Evolutionary conservation across 2,113 vertebrate species (phyloP), one percentile per base, ranked within the genome.

Genomic region (Phaethon lepturus): DNA sequence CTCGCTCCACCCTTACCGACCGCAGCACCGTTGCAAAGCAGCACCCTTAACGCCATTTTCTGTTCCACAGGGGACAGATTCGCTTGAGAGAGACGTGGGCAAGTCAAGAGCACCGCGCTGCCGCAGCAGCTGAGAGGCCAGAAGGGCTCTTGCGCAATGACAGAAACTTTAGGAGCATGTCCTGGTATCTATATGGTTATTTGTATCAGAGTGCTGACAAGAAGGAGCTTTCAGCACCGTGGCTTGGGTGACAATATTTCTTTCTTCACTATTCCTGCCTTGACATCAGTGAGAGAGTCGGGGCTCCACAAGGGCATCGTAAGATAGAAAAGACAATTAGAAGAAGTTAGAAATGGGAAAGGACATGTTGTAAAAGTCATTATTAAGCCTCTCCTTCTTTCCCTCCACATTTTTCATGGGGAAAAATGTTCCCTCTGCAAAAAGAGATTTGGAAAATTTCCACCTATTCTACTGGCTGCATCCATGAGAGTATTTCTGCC

Each of bases 401-500:
- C 55, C 55, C 63, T 95, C 68, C 55, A 71, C 83, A 74, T 96
- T 95, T 92, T 97, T 92, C 91, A 77, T 23, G 28, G 79, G 75
- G 68, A 95, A 90, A 91, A 95, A 94, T 77, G 45, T 92, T 97
- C 86, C 68, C 83, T 92, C 79, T 69, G 76, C 91, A 93, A 83
- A 74, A 95, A 84, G 77, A 93, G 84, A 89, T 96, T 87, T 96
- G 96, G 94, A 96, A 93, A 94, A 87, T 93, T 91, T 96, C 95
- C 95, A 95, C 84, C 87, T 93, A 87, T 96, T 96, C 87, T 96
- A 94, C 96, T 97, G 93, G 73, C 89, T 96, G 80, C 89, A 87
- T 84, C 91, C 87, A 87, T 75, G 86, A 77, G 89, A 93, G 80
- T 94, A 93, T 97, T 96, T 96, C 94, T 97, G 95, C 96, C 95